phyloP scores from a whole-genome alignment of 1,140 invertebrate genomes.

The Anagrus nilaparvatae region DNA sequence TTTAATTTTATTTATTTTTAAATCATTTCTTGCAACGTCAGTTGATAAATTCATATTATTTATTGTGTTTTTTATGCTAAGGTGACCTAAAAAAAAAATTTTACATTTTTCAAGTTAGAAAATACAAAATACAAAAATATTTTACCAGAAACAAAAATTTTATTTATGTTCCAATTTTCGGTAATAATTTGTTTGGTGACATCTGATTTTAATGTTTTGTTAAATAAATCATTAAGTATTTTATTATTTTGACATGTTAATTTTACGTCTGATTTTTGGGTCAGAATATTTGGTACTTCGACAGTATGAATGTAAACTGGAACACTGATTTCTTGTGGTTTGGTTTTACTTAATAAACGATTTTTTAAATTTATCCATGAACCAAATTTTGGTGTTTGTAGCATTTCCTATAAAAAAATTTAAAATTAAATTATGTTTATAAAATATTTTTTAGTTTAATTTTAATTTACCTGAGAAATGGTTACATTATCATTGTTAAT shows the following conservation, averaged over 20 bases:
- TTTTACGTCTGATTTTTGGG: too few species aligned
- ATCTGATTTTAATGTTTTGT: constrained; percentile 24
- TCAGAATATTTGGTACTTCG: constrained; percentile 16
- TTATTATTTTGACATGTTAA: too few species aligned
- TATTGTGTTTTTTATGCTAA: constrained; percentile 18
- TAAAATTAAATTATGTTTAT: not conserved
- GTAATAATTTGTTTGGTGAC: constrained; percentile 18
- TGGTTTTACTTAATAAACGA: constrained; percentile 28
- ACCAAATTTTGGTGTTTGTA: constrained; percentile 18
- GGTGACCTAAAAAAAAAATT: constrained; percentile 14
- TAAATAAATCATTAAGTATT: constrained; percentile 21
- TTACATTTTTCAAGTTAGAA: not conserved
- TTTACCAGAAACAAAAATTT: constrained; percentile 18
- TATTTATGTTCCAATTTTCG: constrained; percentile 20
- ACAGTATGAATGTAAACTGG: constrained; percentile 15
- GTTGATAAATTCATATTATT: constrained; percentile 25
- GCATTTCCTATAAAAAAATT: constrained; percentile 15
- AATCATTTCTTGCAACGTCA: constrained; percentile 24
- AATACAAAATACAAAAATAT: not conserved
- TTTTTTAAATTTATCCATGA: constrained; percentile 20
- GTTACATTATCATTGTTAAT: not conserved
- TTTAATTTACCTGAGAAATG: not conserved
- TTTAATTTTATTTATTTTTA: constrained; percentile 19
- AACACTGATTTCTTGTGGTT: constrained; percentile 21
- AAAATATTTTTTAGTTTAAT: too few species aligned